phyloP scores from a whole-genome alignment of 2,113 vertebrate species.

The Catagonus wagneri region DNA sequence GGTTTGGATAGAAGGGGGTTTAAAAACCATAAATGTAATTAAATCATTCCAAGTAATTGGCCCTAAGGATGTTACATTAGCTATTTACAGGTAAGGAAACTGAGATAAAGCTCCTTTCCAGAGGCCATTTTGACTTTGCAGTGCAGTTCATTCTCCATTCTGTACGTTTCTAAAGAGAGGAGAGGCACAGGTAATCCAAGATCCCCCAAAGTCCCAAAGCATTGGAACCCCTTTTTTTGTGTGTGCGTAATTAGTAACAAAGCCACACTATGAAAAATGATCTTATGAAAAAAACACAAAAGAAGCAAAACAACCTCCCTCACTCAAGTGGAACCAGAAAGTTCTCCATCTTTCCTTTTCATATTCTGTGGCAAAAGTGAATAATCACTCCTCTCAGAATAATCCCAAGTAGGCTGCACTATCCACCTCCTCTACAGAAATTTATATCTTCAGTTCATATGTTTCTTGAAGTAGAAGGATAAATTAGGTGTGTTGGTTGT shows the following conservation, averaged over 20 bases:
- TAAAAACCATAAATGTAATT: constrained; percentile 58
- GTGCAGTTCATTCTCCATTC: neutral
- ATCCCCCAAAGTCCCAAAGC: neutral
- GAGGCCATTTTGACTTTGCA: neutral
- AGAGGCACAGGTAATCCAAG: neutral
- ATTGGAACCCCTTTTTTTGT: neutral
- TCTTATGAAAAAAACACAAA: constrained; percentile 6
- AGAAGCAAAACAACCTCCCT: neutral
- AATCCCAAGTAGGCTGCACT: neutral
- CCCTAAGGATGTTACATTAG: neutral
- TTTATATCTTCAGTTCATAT: neutral
- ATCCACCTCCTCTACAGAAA: neutral
- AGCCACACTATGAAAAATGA: neutral
- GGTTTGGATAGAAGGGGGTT: neutral
- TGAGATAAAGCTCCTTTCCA: neutral
- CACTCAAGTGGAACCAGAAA: neutral
- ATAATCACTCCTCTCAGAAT: neutral
- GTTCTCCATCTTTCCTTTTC: neutral
- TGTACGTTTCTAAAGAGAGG: constrained; percentile 30
- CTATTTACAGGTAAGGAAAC: neutral
- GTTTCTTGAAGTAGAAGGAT: constrained; percentile 10
- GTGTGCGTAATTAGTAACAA: constrained; percentile 20
- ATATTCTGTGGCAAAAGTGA: neutral
- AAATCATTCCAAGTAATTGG: constrained; percentile 37
- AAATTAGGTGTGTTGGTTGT: neutral